phyloP scores from a whole-genome alignment of 2,113 vertebrate species.

The Malurus melanocephalus region DNA sequence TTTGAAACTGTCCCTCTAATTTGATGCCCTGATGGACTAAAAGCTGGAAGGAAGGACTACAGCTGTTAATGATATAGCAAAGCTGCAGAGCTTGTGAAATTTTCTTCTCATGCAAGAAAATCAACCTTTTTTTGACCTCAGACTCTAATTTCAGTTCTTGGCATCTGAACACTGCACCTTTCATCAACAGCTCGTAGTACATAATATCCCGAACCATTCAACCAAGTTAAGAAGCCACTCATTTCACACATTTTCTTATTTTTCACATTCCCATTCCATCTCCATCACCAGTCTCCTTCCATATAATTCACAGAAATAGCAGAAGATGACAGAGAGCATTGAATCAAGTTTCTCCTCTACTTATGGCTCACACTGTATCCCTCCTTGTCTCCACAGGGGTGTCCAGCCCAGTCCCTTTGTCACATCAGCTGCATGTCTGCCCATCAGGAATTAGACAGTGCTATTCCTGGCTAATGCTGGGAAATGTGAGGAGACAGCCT shows the following conservation, averaged over 20 bases:
- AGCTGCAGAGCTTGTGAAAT: background rate
- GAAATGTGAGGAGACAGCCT: background rate
- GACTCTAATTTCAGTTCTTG: background rate
- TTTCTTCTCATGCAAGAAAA: background rate
- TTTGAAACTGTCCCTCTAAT: background rate
- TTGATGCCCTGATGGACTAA: background rate
- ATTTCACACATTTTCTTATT: background rate
- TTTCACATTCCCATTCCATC: background rate
- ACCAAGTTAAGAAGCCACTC: background rate
- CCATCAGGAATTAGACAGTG: background rate
- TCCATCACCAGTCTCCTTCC: background rate
- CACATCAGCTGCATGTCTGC: background rate
- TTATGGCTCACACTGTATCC: background rate
- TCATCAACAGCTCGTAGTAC: background rate
- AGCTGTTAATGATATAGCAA: background rate
- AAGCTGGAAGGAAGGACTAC: background rate
- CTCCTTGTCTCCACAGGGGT: rapidly evolving
- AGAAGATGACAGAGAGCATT: background rate
- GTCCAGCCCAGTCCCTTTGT: background rate
- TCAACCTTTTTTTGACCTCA: background rate
- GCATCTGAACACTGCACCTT: background rate
- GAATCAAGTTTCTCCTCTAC: background rate
- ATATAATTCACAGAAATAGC: background rate
- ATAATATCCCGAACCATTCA: background rate
- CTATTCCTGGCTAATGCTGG: background rate